These are phyloP conservation scores for Tauraco erythrolophus DNA, from an alignment of 2,113 vertebrate genomes.

Conservation along the genomic window DNA sequence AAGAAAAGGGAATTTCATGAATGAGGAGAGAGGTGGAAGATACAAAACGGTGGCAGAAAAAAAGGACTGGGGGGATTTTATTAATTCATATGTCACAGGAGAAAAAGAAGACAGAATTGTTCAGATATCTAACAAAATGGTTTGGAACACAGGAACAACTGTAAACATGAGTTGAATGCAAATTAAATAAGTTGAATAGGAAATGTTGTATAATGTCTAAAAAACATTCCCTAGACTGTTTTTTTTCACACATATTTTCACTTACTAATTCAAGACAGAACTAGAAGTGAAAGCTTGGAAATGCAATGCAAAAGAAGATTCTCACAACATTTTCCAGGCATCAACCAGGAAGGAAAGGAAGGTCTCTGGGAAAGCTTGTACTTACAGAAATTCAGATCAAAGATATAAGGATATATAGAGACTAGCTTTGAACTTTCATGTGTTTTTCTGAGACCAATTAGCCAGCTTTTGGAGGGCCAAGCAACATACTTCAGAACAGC, in stretches of 20 bases:
- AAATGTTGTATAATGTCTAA: background rate
- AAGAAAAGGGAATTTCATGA: background rate
- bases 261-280: background rate
- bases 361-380: background rate
- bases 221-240: background rate
- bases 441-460: background rate
- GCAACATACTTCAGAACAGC: background rate
- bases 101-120: background rate
- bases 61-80: background rate
- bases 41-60: background rate
- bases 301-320: background rate
- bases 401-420: background rate
- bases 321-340: background rate
- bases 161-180: background rate
- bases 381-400: background rate
- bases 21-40: background rate
- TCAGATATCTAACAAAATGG: background rate
- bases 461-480: background rate
- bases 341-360: background rate
- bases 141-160: background rate
- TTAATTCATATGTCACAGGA: background rate
- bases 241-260: background rate
- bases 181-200: background rate
- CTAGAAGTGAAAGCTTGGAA: background rate
- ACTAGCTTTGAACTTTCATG: background rate